Base-by-base conservation (phyloP, 1,140 invertebrate genomes). In the Heliconius hewitsoni region DNA sequence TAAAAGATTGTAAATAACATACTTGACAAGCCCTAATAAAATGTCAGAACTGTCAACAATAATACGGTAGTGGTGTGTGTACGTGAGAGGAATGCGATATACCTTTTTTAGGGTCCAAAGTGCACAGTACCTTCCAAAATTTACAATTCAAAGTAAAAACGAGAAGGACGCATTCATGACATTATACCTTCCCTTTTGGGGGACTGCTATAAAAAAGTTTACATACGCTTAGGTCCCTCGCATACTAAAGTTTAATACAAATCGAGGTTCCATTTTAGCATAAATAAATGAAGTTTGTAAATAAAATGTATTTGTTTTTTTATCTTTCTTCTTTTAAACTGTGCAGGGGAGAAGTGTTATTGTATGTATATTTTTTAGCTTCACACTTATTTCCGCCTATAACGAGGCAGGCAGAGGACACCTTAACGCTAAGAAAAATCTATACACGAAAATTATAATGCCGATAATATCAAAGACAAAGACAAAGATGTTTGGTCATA, bases 121-220 rank as follows among this genome's bases (percentile, higher is more conserved):
- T 42, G 73, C 52, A 52, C 39, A 46, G 55, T 72, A 73, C 46
- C 71, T 78, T 72, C 11, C 34, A 57, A 23, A 78, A 78, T 78
- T 78, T 73, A 46, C 76, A 78, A 78, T 78, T 78, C 76, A 52
- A 60, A 52, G 74, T 71, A 57, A 72, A 78, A 57, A 71, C 50
- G 71, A 73, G 13, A 30, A 30, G 27, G 55, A 11, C 76, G 42
- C 30, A 30, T 66, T 42, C 71, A 60, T 78, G 76, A 78, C 76
- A 57, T 66, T 78, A 55, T 71, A 57, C 76, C 34, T 77, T 72
- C 46, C 60, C 76, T 72, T 60, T n/a, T 57, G 23, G 76, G 76
- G 76, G 66, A 77, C 50, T 71, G 71, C 34, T 50, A 77, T 77
- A 73, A 78, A 78, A 73, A 78, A 73, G 52, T 78, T 78, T 73